Evolutionary conservation across 1,140 invertebrate species (phyloP).

Genomic region (Neelides sp.): DNA sequence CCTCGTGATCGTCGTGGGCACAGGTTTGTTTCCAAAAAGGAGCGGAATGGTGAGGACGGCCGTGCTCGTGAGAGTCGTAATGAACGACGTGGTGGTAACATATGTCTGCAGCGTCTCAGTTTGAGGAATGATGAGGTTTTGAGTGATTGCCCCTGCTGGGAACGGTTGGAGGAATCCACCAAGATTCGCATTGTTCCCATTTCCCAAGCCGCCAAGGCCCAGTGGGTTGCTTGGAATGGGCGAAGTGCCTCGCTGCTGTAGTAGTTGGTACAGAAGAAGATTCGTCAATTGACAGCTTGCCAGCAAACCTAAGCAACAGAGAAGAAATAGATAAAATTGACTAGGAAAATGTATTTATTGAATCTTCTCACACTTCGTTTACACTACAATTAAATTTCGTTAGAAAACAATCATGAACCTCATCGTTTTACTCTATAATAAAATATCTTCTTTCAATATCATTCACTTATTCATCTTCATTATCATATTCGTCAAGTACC

Average conservation of each 20-base stretch:
- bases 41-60: constrained; percentile 25
- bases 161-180: constrained; percentile 10
- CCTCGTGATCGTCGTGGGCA: constrained; percentile 17
- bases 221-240: constrained; percentile 5
- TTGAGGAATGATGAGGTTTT: constrained; percentile 18
- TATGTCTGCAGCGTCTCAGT: constrained; percentile 19
- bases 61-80: constrained; percentile 20
- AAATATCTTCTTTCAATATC: too few relatives aligned
- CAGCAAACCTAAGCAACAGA: constrained; percentile 26
- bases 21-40: constrained; percentile 27
- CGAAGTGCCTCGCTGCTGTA: constrained; percentile 15
- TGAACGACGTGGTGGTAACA: constrained; percentile 21
- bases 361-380: too few relatives aligned
- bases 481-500: too few relatives aligned
- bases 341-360: too few relatives aligned
- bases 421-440: too few relatives aligned
- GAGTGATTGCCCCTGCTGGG: constrained; percentile 12
- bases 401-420: too few relatives aligned
- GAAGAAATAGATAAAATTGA: neutral
- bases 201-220: neutral
- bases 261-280: constrained; percentile 30
- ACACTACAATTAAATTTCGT: too few relatives aligned
- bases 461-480: too few relatives aligned
- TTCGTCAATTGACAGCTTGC: constrained; percentile 30
- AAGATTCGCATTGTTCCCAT: neutral